phyloP scores from a whole-genome alignment of 2,888 invertebrate species.

The Epinotia ramella region DNA sequence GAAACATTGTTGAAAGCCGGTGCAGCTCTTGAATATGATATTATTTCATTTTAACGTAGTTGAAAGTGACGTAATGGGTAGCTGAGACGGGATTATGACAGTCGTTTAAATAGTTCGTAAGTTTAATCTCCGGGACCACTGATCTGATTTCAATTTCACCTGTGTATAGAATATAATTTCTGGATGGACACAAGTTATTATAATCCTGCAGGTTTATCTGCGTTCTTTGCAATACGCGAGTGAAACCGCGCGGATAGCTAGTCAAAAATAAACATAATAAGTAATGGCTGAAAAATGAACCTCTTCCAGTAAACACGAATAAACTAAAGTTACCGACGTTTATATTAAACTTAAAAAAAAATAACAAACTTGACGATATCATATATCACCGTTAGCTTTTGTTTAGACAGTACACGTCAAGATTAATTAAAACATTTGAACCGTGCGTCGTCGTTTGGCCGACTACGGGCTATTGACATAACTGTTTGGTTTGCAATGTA shows the following conservation, averaged over 20 bases:
- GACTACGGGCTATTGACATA: constrained; percentile 33
- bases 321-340: no score
- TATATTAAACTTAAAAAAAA: neutral
- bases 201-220: no score
- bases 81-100: neutral
- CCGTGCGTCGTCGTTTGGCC: neutral
- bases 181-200: no score
- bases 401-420: constrained; percentile 1
- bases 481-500: constrained; percentile 42
- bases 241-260: no score
- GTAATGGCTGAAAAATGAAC: no score
- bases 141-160: no score
- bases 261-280: no score
- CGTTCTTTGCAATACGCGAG: no score
- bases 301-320: no score
- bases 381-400: constrained; percentile 27
- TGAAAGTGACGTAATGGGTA: neutral
- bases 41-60: neutral
- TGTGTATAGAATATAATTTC: no score
- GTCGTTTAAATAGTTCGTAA: neutral
- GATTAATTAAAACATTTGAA: constrained; percentile 32
- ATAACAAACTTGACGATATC: neutral
- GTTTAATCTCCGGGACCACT: no score
- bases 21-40: neutral
- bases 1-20: constrained; percentile 29